Percentiles rank a stretch among this genome's conserved stretches.
Evolutionary conservation across 2,888 invertebrate genomes (phyloP).

Genomic region (Melitaea athalia): DNA sequence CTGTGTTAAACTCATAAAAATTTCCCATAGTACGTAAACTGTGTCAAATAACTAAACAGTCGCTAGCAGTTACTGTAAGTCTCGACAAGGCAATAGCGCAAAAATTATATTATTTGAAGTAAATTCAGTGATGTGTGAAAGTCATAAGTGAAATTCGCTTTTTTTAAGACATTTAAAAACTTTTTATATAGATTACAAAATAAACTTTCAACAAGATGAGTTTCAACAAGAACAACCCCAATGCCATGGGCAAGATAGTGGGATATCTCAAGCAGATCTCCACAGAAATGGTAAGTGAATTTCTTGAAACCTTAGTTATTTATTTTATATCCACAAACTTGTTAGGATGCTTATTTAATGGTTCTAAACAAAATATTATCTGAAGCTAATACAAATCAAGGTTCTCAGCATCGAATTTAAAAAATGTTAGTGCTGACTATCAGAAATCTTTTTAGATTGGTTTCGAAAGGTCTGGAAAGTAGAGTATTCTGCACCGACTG

Average conservation of each 20-base stretch:
- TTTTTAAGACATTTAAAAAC: constrained; percentile 68
- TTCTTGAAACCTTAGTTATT: neutral
- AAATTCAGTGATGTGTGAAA: constrained; percentile 60
- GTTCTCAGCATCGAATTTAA: too few relatives aligned
- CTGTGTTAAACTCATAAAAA: constrained; percentile 43
- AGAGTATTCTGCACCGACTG: neutral
- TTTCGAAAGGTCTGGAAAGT: constrained; percentile 59
- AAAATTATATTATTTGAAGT: constrained; percentile 31
- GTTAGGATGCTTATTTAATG: neutral
- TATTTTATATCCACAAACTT: neutral
- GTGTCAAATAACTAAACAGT: constrained; percentile 58
- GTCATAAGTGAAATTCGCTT: constrained; percentile 60
- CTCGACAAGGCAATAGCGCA: constrained; percentile 8
- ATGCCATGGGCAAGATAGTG: constrained; percentile 78
- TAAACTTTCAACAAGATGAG: constrained; percentile 68
- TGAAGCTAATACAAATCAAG: neutral
- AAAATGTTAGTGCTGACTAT: neutral
- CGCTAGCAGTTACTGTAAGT: constrained; percentile 4
- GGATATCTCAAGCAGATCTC: constrained; percentile 78
- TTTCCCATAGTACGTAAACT: constrained; percentile 51
- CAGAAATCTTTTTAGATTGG: neutral
- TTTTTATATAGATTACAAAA: constrained; percentile 46
- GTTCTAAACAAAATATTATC: neutral
- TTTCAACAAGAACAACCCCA: constrained; percentile 79
- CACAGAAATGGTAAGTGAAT: constrained; percentile 74